Evolutionary conservation across 2,888 invertebrate species (phyloP).

Genomic region (Orthosia incerta): DNA sequence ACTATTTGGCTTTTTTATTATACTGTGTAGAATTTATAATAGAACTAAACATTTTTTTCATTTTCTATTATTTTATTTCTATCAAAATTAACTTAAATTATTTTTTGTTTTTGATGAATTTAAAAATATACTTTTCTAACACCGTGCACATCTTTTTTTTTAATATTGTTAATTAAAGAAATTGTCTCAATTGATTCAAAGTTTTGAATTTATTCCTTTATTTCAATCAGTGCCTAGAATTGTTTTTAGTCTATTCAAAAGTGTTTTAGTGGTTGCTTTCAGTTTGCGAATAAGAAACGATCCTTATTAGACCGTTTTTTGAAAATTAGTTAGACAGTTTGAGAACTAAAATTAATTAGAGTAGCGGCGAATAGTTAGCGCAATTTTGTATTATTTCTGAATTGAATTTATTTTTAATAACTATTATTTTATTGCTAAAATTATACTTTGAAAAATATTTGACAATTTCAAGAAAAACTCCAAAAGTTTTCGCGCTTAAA

Average conservation of each 20-base stretch:
- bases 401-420: too few species aligned
- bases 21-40: too few species aligned
- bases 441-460: background rate
- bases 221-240: background rate
- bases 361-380: too few species aligned
- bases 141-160: background rate
- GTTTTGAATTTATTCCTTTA: background rate
- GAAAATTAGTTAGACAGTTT: background rate
- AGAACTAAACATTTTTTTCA: too few species aligned
- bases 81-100: background rate
- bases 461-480: background rate
- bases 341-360: background rate
- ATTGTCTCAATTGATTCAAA: background rate
- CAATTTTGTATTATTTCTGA: too few species aligned
- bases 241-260: background rate
- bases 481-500: constrained; percentile 8
- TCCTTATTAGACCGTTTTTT: background rate
- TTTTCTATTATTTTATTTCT: background rate
- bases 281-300: background rate
- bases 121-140: background rate
- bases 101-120: too few species aligned
- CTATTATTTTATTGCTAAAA: background rate
- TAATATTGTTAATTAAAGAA: too few species aligned
- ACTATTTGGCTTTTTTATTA: too few species aligned
- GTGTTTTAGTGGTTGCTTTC: background rate